A percentile compares a stretch with the other conserved stretches of the same genome.
These are phyloP conservation scores for Zaprionus kolodkinae DNA, from an alignment of 1,140 invertebrate genomes.

Conservation along the genomic window DNA sequence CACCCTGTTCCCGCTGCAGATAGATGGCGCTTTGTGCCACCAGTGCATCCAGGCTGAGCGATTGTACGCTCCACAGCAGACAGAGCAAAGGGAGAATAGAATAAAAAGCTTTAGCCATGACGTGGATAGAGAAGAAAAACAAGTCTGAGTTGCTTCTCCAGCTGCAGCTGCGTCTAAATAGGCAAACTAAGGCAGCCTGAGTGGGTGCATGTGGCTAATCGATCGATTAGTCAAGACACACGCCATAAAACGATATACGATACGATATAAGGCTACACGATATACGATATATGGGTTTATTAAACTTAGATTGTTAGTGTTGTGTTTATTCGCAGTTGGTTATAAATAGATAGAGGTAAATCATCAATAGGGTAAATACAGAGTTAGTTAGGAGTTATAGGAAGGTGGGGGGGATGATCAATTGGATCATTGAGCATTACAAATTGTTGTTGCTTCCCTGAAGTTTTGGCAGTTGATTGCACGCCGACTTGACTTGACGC, in stretches of 20 bases:
- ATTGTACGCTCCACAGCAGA: constrained; percentile 42
- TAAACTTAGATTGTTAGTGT: neutral
- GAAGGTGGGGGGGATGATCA: neutral
- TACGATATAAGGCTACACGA: constrained; percentile 4
- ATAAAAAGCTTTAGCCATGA: constrained; percentile 49
- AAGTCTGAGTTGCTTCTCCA: neutral
- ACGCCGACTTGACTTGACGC: neutral
- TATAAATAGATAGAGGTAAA: constrained; percentile 14
- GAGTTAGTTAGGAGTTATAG: neutral
- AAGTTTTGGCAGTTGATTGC: constrained; percentile 49
- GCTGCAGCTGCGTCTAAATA: neutral
- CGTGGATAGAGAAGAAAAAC: neutral
- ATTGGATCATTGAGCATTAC: constrained; percentile 16
- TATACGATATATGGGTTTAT: neutral
- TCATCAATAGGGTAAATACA: neutral
- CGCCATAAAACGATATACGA: constrained; percentile 13
- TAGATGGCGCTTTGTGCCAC: constrained; percentile 63
- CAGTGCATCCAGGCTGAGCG: constrained; percentile 43
- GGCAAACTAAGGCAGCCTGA: neutral
- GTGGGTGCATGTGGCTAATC: constrained; percentile 39
- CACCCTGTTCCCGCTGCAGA: constrained; percentile 29
- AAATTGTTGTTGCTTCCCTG: constrained; percentile 38
- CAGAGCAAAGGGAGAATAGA: constrained; percentile 48
- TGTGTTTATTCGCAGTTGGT: neutral
- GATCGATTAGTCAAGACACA: constrained; percentile 40